phyloP scores from a whole-genome alignment of 2,797 vertebrate genomes.

The Eulemur coronatus region DNA sequence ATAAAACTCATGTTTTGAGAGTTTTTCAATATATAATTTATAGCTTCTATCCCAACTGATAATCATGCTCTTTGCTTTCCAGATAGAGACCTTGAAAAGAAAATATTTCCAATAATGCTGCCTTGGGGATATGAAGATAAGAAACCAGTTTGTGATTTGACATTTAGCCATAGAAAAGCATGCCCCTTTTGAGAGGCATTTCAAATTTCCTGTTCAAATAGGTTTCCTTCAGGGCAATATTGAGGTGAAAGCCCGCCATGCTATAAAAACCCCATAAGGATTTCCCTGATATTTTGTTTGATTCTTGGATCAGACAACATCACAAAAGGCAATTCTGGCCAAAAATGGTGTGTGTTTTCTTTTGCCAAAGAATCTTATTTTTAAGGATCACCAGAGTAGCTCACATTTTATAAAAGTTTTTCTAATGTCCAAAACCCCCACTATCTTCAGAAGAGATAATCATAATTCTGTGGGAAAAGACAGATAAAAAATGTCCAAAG shows the following conservation, averaged over 20 bases:
- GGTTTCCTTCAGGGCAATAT: slow-evolving; percentile 31
- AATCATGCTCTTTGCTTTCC: slow-evolving; percentile 40
- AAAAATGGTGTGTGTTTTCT: background rate
- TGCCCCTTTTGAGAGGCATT: slow-evolving; percentile 51
- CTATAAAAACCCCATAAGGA: slow-evolving; percentile 32
- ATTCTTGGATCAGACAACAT: slow-evolving; percentile 25
- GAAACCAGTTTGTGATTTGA: slow-evolving; percentile 53
- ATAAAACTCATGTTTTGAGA: slow-evolving; percentile 39
- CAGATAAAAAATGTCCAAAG: background rate
- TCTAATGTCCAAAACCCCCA: background rate
- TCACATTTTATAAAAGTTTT: background rate
- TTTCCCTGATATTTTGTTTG: slow-evolving; percentile 26
- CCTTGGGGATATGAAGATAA: slow-evolving; percentile 51
- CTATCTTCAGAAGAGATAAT: background rate
- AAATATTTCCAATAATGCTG: slow-evolving; percentile 45
- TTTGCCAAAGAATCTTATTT: background rate
- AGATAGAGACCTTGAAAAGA: slow-evolving; percentile 56
- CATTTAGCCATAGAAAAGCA: slow-evolving; percentile 53
- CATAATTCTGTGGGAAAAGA: background rate
- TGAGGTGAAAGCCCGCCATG: background rate
- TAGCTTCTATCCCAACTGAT: background rate
- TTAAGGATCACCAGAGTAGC: background rate
- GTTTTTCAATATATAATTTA: slow-evolving; percentile 49
- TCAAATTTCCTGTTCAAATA: slow-evolving; percentile 64
- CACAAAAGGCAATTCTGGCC: background rate